Conservation (phyloP, 2,797 vertebrate species). For the Eleutherodactylus coqui region DNA sequence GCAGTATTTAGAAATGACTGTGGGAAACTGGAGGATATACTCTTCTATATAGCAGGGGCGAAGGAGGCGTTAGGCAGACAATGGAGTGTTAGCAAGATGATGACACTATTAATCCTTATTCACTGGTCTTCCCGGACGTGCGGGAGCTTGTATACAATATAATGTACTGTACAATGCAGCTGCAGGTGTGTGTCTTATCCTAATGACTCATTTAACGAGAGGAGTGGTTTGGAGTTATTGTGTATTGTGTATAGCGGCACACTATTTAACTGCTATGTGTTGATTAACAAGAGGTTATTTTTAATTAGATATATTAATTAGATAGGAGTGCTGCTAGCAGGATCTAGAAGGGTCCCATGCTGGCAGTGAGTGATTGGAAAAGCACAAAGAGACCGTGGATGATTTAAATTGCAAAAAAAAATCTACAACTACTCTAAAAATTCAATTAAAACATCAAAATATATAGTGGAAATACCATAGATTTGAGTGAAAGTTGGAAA, state of each 20-base stretch:
- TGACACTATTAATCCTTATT: too few species aligned
- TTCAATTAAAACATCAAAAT: constrained; percentile 1
- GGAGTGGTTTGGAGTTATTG: constrained; percentile 9
- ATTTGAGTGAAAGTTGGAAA: background rate
- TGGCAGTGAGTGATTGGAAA: constrained; percentile 30
- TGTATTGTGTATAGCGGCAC: constrained; percentile 6
- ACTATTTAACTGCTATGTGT: constrained; percentile 29
- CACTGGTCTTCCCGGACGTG: background rate
- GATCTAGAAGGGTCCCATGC: constrained; percentile 39
- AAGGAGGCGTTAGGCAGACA: too few species aligned
- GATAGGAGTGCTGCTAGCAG: constrained; percentile 43
- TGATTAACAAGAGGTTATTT: constrained; percentile 56
- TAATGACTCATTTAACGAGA: constrained; percentile 8
- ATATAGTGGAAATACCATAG: background rate
- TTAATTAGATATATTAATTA: constrained; percentile 58
- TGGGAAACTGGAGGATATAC: too few species aligned
- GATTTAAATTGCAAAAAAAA: constrained; percentile 43
- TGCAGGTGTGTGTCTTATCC: background rate
- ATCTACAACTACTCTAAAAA: constrained; percentile 12
- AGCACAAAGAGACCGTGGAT: constrained; percentile 33
- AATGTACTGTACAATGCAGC: background rate
- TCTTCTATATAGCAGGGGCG: too few species aligned
- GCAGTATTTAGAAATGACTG: too few species aligned
- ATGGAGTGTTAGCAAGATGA: too few species aligned
- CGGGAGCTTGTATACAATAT: background rate